Evolutionary conservation across 2,797 vertebrate genomes (phyloP), one percentile per base, ranked within the genome.

Genomic region (Typhlichthys subterraneus): DNA sequence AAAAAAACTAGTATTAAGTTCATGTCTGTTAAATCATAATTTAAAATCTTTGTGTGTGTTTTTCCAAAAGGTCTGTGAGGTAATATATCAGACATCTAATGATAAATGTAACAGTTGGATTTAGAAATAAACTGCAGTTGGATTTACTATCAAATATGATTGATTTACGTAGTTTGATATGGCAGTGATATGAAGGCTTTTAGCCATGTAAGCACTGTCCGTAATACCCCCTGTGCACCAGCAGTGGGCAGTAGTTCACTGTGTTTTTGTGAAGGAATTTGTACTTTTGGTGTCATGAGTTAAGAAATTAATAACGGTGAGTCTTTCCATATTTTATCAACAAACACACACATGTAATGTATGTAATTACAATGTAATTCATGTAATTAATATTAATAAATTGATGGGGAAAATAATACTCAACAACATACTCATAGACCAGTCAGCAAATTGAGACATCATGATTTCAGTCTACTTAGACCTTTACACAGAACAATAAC

Each of bases 21-120:
- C 84, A 82, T 86, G 81, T 88, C 88, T 88, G 85, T 83, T 76
- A 29, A 87, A 88, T 89, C 69, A 59, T 75, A 69, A 81, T 87
- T 80, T 73, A 61, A 23, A 72, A 78, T 83, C 60, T 72, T 72
- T 88, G 62, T 70, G 57, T 54, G n/a, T 38, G 12, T 76, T 86
- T 75, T 69, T 51, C 53, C 82, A 78, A 47, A 45, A 76, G 46
- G 48, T 65, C 76, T 81, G 52, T 69, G 51, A 80, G 71, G 31
- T 60, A 74, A 45, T 75, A 59, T 14, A 58, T 70, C 58, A 61
- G 61, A 72, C 76, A 57, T 63, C 42, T 46, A 51, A 61, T 81
- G 77, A 85, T 65, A 70, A 72, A 83, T 83, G 46, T 68, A 69
- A 61, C 13, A 48, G 65, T 45, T 70, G 83, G 72, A 85, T 89